These are phyloP conservation scores for Macrostomum cliftonense DNA, from an alignment of 2,888 invertebrate species.

Conservation along the genomic window DNA sequence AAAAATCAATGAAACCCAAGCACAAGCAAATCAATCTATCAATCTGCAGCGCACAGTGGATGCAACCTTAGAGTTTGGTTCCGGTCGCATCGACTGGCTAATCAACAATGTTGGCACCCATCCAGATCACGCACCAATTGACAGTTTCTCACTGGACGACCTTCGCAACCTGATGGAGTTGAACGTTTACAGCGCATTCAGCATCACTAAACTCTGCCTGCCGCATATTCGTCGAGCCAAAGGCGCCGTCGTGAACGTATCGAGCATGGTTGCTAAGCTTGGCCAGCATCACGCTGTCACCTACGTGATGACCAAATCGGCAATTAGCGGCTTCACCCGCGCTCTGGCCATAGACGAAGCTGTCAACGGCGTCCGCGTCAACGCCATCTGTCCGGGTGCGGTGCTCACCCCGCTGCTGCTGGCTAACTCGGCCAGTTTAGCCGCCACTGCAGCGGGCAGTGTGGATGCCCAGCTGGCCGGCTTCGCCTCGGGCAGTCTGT, in stretches of 20 bases:
- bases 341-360: constrained; percentile 34
- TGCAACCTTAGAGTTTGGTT: no score
- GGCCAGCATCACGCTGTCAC: constrained; percentile 3
- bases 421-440: no score
- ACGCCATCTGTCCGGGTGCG: constrained; percentile 13
- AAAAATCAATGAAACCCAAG: no score
- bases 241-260: background rate
- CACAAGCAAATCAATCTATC: no score
- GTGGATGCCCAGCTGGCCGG: no score
- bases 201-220: background rate
- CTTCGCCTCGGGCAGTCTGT: constrained; percentile 10
- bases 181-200: constrained; percentile 1
- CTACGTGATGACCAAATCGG: constrained; percentile 12
- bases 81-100: background rate
- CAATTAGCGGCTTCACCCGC: constrained; percentile 26
- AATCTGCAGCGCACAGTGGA: no score
- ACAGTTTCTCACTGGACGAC: background rate
- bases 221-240: background rate
- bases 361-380: constrained; percentile 25
- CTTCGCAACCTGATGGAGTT: background rate
- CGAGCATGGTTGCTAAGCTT: background rate
- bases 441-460: no score
- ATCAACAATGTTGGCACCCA: constrained; percentile 3
- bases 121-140: background rate
- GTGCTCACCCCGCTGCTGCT: no score